Evolutionary conservation across 2,888 invertebrate genomes (phyloP).

Genomic region (Drosophila helvetica): DNA sequence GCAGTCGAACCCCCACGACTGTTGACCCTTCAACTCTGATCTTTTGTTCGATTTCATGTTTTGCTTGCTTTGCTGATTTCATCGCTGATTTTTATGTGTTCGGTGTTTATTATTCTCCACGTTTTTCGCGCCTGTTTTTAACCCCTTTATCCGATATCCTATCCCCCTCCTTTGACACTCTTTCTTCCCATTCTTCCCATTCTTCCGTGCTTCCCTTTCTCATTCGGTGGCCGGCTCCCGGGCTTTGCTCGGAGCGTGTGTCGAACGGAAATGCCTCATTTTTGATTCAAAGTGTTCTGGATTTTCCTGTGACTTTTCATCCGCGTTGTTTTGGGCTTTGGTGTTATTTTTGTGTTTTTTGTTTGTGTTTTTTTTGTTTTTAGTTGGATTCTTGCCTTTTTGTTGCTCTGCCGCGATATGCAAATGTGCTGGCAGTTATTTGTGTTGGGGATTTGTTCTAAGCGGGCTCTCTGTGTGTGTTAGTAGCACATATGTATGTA

Average conservation of each 20-base stretch:
- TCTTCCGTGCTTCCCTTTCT: neutral
- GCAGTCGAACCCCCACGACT: neutral
- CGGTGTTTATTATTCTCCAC: constrained; percentile 65
- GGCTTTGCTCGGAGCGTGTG: constrained; percentile 52
- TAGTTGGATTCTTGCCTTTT: constrained; percentile 47
- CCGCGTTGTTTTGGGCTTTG: constrained; percentile 26
- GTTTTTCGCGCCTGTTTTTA: constrained; percentile 69
- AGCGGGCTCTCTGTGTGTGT: constrained; percentile 40
- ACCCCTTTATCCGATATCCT: constrained; percentile 61
- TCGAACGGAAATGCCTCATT: constrained; percentile 79
- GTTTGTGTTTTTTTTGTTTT: constrained; percentile 57
- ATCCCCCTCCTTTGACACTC: constrained; percentile 33
- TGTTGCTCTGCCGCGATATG: constrained; percentile 71
- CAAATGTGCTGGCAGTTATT: constrained; percentile 75
- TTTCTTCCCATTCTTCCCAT: constrained; percentile 18
- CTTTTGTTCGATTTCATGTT: constrained; percentile 41
- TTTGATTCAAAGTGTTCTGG: constrained; percentile 74
- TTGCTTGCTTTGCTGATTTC: constrained; percentile 62
- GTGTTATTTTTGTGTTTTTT: constrained; percentile 40
- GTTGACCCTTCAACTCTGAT: constrained; percentile 24
- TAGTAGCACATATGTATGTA: constrained; percentile 61
- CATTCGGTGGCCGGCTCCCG: constrained; percentile 3
- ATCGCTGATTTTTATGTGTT: constrained; percentile 69
- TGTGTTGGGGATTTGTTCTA: constrained; percentile 76
- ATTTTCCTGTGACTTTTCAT: constrained; percentile 56